Conservation (phyloP, 2,888 invertebrate species). For the Deroplatys truncata region DNA sequence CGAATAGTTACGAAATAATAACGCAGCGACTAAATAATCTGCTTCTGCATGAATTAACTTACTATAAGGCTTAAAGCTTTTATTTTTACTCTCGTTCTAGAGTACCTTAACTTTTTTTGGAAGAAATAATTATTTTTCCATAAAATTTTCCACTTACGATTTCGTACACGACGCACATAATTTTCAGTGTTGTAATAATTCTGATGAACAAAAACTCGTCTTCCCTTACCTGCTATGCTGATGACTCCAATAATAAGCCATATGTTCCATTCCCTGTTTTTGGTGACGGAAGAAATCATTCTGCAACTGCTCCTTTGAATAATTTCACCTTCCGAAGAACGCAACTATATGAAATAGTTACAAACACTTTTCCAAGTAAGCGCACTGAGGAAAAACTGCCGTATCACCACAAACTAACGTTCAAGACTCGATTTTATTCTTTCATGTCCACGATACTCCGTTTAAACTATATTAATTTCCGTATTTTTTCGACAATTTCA, state of each 20-base stretch:
- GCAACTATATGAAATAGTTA: not conserved
- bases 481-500: not conserved
- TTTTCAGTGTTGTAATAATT: not conserved
- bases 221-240: slow-evolving; percentile 3
- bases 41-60: too few species aligned
- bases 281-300: not conserved
- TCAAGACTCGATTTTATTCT: not conserved
- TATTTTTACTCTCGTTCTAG: too few species aligned
- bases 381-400: not conserved
- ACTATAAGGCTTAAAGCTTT: too few species aligned
- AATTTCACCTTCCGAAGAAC: not conserved
- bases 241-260: slow-evolving; percentile 7
- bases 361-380: slow-evolving; percentile 3
- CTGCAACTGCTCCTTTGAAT: not conserved
- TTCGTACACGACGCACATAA: not conserved
- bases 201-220: not conserved
- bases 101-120: too few species aligned
- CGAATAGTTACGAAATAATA: too few species aligned
- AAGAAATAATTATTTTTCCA: too few species aligned
- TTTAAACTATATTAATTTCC: not conserved
- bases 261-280: not conserved
- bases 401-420: not conserved
- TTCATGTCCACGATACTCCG: not conserved
- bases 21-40: too few species aligned
- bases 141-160: not conserved